Conservation (phyloP, 2,797 vertebrate genomes). For the Pelochelys cantorii region DNA sequence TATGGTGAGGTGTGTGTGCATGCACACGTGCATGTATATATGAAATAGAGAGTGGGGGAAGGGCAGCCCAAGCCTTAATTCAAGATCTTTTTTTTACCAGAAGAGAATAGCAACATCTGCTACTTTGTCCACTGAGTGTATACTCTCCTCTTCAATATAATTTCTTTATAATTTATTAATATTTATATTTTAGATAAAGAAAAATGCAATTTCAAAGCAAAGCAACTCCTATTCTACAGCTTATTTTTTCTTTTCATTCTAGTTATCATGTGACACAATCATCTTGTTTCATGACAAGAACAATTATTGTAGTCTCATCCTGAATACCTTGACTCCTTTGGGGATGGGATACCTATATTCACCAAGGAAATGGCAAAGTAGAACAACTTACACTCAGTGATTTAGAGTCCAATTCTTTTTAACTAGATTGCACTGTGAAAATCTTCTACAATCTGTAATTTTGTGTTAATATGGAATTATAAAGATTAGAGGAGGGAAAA, state of each 20-base stretch:
- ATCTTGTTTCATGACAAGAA: slow-evolving; percentile 66
- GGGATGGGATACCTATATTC: slow-evolving; percentile 29
- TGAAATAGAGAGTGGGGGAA: background rate
- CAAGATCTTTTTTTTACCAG: slow-evolving; percentile 12
- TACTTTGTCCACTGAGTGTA: slow-evolving; percentile 35
- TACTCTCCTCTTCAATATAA: slow-evolving; percentile 50
- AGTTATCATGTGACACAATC: slow-evolving; percentile 59
- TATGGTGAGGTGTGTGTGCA: background rate
- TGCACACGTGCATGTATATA: accelerated
- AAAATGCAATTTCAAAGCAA: slow-evolving; percentile 43
- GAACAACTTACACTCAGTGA: slow-evolving; percentile 14
- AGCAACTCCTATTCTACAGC: slow-evolving; percentile 48
- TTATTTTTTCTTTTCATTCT: slow-evolving; percentile 31
- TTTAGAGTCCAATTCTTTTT: slow-evolving; percentile 42
- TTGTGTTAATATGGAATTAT: slow-evolving; percentile 60
- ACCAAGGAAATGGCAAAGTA: background rate
- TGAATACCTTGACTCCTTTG: slow-evolving; percentile 2
- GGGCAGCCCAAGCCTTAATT: background rate
- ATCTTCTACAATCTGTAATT: slow-evolving; percentile 60
- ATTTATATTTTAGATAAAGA: slow-evolving; percentile 51
- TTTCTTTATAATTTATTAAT: slow-evolving; percentile 63
- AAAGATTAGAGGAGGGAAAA: slow-evolving; percentile 56
- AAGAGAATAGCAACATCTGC: slow-evolving; percentile 64
- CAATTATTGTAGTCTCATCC: slow-evolving; percentile 26
- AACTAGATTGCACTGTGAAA: slow-evolving; percentile 41